Base-by-base conservation (phyloP, 2,113 vertebrate species). In the Hippocampus guttulatus region DNA sequence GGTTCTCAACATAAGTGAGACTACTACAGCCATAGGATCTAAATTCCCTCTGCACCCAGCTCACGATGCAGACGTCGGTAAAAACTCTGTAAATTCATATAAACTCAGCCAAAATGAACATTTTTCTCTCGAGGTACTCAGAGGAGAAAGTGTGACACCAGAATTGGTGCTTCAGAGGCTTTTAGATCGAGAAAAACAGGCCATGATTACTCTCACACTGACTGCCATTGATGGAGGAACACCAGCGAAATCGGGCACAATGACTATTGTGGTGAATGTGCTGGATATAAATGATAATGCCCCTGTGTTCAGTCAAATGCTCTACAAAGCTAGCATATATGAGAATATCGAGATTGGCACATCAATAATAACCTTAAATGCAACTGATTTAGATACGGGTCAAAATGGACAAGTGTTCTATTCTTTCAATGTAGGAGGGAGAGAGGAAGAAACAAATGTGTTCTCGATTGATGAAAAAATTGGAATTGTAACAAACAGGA, bases 241-340 rank as follows among this genome's bases (percentile, higher is more conserved):
- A 62, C 90, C 89, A 25, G 73, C 78, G 0, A 82, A 76, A 65
- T 88, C 90, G 2, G 87, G 88, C 41, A 90, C 83, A 66, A 78
- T 83, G 25, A n/a, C n/a, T n/a, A n/a, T n/a, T n/a, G n/a, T n/a
- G n/a, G n/a, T n/a, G n/a, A n/a, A n/a, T n/a, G n/a, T n/a, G n/a
- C n/a, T n/a, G n/a, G n/a, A n/a, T 30, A n/a, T 1, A 2, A 91
- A 91, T 61, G 91, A 92, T n/a, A 92, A 92, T 8, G 25, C 58
- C 0, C 47, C 47, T 49, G 12, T 49, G 3, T 49, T 49, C 5
- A 49, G 47, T 49, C 47, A 49, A 49, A 49, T 0, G 14, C 47
- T 49, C 0, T 49, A 49, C 14, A 49, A 49, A 49, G 47, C 47
- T 5, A 49, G 47, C 5, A 5, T 49, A 16, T 16, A 16, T 49